These are phyloP conservation scores for Myripristis murdjan DNA, from an alignment of 2,797 vertebrate species.

Conservation along the genomic window DNA sequence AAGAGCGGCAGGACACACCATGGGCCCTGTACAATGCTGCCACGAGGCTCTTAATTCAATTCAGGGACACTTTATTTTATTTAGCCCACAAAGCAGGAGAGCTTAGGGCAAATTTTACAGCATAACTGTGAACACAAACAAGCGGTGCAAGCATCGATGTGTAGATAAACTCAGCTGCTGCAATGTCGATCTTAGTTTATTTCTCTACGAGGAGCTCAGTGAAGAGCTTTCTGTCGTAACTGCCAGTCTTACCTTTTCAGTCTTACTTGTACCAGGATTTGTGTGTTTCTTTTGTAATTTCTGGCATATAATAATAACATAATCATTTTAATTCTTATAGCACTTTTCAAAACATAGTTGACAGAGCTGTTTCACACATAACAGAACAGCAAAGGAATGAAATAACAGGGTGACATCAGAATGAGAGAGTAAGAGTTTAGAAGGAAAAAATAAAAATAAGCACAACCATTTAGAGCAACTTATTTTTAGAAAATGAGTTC, in stretches of 20 bases:
- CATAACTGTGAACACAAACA: constrained; percentile 12
- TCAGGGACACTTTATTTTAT: constrained; percentile 24
- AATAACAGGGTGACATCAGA: too few relatives aligned
- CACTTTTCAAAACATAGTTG: too few relatives aligned
- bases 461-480: too few relatives aligned
- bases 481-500: too few relatives aligned
- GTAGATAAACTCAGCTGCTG: constrained; percentile 22
- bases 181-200: constrained; percentile 14
- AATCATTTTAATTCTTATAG: too few relatives aligned
- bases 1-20: constrained; percentile 11
- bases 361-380: too few relatives aligned
- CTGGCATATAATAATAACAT: not conserved
- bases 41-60: not conserved
- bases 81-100: not conserved
- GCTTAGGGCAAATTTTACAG: constrained; percentile 4
- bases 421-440: too few relatives aligned
- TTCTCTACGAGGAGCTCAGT: constrained; percentile 6
- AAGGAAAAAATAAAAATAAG: too few relatives aligned
- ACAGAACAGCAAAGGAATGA: too few relatives aligned
- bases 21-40: not conserved
- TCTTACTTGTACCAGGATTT: not conserved
- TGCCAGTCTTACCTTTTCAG: not conserved
- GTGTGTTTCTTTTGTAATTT: not conserved
- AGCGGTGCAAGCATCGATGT: not conserved
- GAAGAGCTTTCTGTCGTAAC: too few relatives aligned